phyloP scores from a whole-genome alignment of 2,113 vertebrate species.

The Austrofundulus limnaeus region DNA sequence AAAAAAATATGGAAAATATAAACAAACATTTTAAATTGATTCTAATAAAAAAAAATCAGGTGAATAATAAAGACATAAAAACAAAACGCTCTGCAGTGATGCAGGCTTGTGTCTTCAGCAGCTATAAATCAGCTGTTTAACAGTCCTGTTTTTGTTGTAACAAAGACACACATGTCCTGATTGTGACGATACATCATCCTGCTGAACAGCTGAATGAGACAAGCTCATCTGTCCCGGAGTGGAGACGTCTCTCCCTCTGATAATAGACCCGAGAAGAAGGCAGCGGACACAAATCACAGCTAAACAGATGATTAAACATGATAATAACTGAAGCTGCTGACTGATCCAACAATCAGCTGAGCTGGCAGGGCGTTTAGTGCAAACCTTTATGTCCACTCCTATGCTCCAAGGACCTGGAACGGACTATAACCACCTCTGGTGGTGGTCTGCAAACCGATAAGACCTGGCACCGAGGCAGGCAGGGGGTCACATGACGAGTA shows the following conservation, averaged over 20 bases:
- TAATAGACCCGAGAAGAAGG: conserved; percentile 19
- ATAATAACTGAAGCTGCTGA: conserved; percentile 13
- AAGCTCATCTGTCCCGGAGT: conserved; percentile 53
- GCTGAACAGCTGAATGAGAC: conserved; percentile 68
- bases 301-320: conserved; percentile 38
- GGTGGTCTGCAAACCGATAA: conserved; percentile 53
- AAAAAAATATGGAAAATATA: too few species aligned
- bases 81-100: neutral
- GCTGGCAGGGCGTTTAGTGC: neutral
- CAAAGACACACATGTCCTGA: conserved; percentile 55
- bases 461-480: conserved; percentile 36
- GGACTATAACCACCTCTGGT: conserved; percentile 36
- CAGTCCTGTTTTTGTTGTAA: conserved; percentile 47
- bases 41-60: too few species aligned
- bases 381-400: conserved; percentile 40
- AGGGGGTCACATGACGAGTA: conserved; percentile 55
- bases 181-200: conserved; percentile 60
- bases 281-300: conserved; percentile 23
- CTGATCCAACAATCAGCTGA: conserved; percentile 26
- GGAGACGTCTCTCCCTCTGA: conserved; percentile 21
- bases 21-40: too few species aligned
- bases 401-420: conserved; percentile 42
- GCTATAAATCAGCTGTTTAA: conserved; percentile 50
- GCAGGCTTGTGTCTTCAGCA: conserved; percentile 5
- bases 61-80: conserved; percentile 13